Percentiles rank a stretch among this genome's conserved stretches.
Evolutionary conservation across 2,888 invertebrate genomes (phyloP).

Genomic region (Melanostoma scalare): DNA sequence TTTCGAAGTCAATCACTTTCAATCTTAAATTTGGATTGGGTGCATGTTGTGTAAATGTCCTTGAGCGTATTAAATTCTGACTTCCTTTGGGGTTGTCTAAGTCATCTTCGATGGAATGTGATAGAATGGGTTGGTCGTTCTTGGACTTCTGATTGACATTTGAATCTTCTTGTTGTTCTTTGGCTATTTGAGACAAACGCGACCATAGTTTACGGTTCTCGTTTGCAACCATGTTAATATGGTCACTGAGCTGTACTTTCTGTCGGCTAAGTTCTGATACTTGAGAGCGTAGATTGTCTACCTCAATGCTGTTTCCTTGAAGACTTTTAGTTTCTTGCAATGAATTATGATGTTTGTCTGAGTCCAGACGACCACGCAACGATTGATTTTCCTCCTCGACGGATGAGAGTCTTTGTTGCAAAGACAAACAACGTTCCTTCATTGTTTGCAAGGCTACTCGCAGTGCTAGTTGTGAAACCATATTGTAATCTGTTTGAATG

Average conservation of each 20-base stretch:
- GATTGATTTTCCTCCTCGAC: conserved; percentile 90
- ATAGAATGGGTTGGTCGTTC: background rate
- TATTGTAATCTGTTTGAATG: conserved; percentile 50
- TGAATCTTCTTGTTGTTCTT: conserved; percentile 81
- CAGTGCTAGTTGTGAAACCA: conserved; percentile 83
- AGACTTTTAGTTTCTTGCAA: conserved; percentile 23
- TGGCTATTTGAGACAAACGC: conserved; percentile 86
- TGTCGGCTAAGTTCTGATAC: conserved; percentile 88
- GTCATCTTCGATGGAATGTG: conserved; percentile 44
- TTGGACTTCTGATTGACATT: background rate
- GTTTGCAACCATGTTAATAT: conserved; percentile 90
- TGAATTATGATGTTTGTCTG: conserved; percentile 78
- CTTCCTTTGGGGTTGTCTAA: conserved; percentile 72
- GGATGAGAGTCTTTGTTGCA: conserved; percentile 87
- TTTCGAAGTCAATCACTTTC: conserved; percentile 82
- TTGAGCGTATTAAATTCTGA: conserved; percentile 83
- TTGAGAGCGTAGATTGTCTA: conserved; percentile 84
- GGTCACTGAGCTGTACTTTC: conserved; percentile 89
- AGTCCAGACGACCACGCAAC: conserved; percentile 82
- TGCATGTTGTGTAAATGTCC: conserved; percentile 88
- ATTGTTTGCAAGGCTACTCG: conserved; percentile 91
- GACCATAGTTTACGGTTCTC: conserved; percentile 92
- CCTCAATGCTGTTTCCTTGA: conserved; percentile 80
- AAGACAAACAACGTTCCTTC: conserved; percentile 90
- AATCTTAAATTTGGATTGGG: conserved; percentile 84